A percentile compares a stretch with the other conserved stretches of the same genome.
phyloP scores from a whole-genome alignment of 2,888 invertebrate species.

The Chymomyza caudatula region DNA sequence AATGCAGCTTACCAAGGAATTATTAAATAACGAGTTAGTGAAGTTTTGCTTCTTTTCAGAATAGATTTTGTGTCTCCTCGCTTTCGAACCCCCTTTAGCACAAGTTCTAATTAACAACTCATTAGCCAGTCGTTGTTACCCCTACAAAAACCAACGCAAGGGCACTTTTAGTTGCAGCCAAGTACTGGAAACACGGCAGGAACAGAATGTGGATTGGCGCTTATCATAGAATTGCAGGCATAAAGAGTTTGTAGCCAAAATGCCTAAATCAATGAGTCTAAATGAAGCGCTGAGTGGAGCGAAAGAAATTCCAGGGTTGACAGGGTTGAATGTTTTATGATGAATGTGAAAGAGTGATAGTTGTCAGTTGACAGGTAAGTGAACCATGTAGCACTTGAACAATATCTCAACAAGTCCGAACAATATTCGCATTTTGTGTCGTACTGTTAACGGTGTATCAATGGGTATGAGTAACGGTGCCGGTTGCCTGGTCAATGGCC shows the following conservation, averaged over 20 bases:
- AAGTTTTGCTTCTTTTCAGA: too few relatives aligned
- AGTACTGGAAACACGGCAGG: too few relatives aligned
- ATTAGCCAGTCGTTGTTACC: conserved; percentile 55
- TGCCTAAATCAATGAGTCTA: too few relatives aligned
- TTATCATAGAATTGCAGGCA: conserved; percentile 58
- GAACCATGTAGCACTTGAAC: conserved; percentile 13
- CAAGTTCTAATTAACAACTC: conserved; percentile 60
- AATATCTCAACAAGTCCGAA: background rate
- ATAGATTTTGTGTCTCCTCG: too few relatives aligned
- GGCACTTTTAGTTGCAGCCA: too few relatives aligned
- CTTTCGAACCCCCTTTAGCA: background rate
- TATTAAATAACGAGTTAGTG: too few relatives aligned
- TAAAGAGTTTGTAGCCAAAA: background rate
- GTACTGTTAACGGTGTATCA: background rate
- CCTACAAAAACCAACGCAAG: too few relatives aligned
- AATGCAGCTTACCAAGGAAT: too few relatives aligned
- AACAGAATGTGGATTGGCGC: conserved; percentile 15
- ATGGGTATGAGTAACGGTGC: background rate
- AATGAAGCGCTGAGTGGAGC: too few relatives aligned
- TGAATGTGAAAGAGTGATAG: background rate
- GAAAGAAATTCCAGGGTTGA: too few relatives aligned
- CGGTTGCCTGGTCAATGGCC: background rate
- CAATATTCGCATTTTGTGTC: background rate
- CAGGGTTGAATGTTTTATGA: conserved; percentile 42
- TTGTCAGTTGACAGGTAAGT: conserved; percentile 35